Evolutionary conservation across 1,140 invertebrate genomes (phyloP).

Genomic region (Panulirus ornatus): DNA sequence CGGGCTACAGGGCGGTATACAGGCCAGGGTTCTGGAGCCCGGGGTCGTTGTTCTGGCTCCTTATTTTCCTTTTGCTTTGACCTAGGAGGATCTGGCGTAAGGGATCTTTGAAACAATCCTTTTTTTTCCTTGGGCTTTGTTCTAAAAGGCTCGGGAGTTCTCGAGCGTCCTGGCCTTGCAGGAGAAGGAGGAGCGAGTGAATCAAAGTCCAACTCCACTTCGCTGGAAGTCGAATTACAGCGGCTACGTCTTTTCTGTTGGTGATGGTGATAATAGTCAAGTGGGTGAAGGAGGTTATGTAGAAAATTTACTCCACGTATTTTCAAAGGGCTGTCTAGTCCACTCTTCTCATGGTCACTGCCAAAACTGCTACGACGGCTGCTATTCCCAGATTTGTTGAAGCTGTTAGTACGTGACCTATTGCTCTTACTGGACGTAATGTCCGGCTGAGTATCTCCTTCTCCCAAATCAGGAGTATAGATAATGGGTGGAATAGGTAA

Average conservation of each 20-base stretch:
- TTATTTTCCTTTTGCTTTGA: conserved; percentile 10
- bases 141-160: conserved; percentile 1
- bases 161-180: conserved; percentile 1
- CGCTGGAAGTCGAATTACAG: conserved; percentile 42
- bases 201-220: conserved; percentile 15
- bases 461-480: conserved; percentile 34
- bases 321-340: conserved; percentile 27
- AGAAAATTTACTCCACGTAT: conserved; percentile 32
- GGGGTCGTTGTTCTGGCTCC: background rate
- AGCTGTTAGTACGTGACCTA: conserved; percentile 23
- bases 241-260: conserved; percentile 50
- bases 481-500: conserved; percentile 59
- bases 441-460: background rate
- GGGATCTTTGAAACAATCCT: background rate
- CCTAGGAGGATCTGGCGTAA: conserved; percentile 25
- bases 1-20: conserved; percentile 51
- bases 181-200: background rate
- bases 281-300: conserved; percentile 52
- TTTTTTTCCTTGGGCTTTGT: background rate
- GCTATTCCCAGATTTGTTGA: conserved; percentile 27
- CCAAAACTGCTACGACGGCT: conserved; percentile 15
- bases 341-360: background rate
- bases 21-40: conserved; percentile 44
- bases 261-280: conserved; percentile 52
- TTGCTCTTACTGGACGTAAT: background rate